Base-by-base conservation (phyloP, 2,113 vertebrate genomes). In the Amphilophus citrinellus region DNA sequence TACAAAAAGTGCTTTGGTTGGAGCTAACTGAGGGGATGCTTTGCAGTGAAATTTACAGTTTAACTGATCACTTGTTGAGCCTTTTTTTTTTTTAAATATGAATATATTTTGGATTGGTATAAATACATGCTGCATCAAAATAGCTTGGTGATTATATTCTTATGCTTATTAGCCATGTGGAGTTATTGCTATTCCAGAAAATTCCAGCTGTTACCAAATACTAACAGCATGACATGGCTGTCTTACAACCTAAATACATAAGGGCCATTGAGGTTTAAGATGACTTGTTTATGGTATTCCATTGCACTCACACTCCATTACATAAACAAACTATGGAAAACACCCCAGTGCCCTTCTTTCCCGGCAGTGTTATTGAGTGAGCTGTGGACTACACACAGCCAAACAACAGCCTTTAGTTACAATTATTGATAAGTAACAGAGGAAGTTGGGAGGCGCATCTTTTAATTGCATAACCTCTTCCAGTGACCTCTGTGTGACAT, bases 391-490 rank as follows among this genome's bases (percentile, higher is more conserved):
- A 22, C 50, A 27, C 3, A 47, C 42, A 77, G 66, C 68, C 20
- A 65, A 59, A 62, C 56, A 53, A 5, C 53, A 30, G 87, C 61
- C 65, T 82, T 84, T 73, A 32, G 24, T 73, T 61, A 20, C 42
- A 17, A 47, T 84, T 65, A 84, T 50, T 77, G 57, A 84, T 18
- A 73, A 78, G 47, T 61, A 81, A 77, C 35, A 9, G 18, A 10
- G 27, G 58, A 24, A 57, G 73, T 10, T 44, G 60, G 58, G 35
- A 10, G 14, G 15, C 18, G n/a, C 9, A 18, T 56, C 9, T 60
- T 87, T 88, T 76, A 63, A 87, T 84, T 77, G 32, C 47, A 53
- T 65, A 58, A 80, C 44, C 62, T 78, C 42, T 50, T 10, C 15
- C 30, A n/a, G 7, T 58, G 65, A 78, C 68, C 63, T 85, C n/a